Evolutionary conservation across 2,113 vertebrate species (phyloP).

Genomic region (Pelodiscus sinensis): DNA sequence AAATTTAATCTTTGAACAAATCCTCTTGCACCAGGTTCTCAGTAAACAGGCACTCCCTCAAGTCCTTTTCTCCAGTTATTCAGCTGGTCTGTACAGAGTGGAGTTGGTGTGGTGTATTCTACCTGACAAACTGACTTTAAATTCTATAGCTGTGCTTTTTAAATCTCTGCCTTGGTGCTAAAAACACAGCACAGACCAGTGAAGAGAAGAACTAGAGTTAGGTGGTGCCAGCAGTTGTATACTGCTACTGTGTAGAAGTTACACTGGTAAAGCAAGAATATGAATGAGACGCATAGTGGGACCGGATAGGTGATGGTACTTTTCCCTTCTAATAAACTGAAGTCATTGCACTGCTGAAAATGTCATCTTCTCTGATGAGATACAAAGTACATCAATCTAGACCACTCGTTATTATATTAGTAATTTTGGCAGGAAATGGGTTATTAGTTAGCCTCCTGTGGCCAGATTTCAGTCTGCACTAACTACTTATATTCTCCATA

Average conservation of each 20-base stretch:
- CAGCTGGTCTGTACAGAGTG: neutral
- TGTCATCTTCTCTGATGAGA: neutral
- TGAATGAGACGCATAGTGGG: neutral
- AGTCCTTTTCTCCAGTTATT: conserved; percentile 27
- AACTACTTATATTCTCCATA: neutral
- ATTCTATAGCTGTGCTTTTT: neutral
- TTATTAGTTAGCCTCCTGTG: neutral
- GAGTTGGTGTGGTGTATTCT: neutral
- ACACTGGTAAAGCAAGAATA: neutral
- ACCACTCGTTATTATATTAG: neutral
- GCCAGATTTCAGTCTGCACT: neutral
- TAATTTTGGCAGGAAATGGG: conserved; percentile 29
- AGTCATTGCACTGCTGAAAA: neutral
- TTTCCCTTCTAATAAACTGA: neutral
- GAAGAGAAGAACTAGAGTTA: neutral
- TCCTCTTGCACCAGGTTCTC: conserved; percentile 4
- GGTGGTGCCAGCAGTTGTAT: conserved; percentile 10
- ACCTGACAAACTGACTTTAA: neutral
- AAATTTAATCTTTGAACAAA: conserved; percentile 68
- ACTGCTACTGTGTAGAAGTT: neutral
- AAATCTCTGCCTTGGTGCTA: neutral
- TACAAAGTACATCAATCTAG: neutral
- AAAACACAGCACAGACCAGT: neutral
- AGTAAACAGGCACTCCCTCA: conserved; percentile 36
- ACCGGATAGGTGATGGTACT: neutral